Percentiles rank a stretch among this genome's conserved stretches.
These are phyloP conservation scores for Bruchidius siliquastri DNA, from an alignment of 2,888 invertebrate genomes.

Conservation along the genomic window DNA sequence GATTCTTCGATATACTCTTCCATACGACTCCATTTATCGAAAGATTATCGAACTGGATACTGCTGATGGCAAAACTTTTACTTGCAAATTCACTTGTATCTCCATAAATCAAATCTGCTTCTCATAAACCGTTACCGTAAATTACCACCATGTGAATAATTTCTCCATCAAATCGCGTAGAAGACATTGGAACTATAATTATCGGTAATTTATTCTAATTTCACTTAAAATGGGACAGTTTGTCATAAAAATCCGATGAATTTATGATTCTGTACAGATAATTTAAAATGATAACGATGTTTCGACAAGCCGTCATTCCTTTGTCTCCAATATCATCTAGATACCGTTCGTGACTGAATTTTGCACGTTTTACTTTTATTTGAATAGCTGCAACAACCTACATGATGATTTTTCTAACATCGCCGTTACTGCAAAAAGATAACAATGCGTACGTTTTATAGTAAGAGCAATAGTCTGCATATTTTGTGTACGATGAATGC, in stretches of 20 bases:
- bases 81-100: background rate
- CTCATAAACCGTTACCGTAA: background rate
- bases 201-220: background rate
- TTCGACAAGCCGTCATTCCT: background rate
- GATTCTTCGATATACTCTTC: no score
- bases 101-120: background rate
- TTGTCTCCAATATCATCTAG: background rate
- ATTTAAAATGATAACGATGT: background rate
- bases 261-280: background rate
- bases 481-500: no score
- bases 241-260: background rate
- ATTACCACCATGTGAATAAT: background rate
- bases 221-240: background rate
- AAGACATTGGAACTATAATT: background rate
- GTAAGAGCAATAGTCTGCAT: no score
- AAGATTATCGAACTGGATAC: no score
- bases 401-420: no score
- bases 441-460: no score
- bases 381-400: background rate
- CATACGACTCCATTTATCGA: no score
- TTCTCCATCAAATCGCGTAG: background rate
- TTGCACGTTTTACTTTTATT: background rate
- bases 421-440: no score
- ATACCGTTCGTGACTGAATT: background rate
- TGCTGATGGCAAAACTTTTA: background rate